phyloP scores from a whole-genome alignment of 2,113 vertebrate genomes.

The Elachura formosa region DNA sequence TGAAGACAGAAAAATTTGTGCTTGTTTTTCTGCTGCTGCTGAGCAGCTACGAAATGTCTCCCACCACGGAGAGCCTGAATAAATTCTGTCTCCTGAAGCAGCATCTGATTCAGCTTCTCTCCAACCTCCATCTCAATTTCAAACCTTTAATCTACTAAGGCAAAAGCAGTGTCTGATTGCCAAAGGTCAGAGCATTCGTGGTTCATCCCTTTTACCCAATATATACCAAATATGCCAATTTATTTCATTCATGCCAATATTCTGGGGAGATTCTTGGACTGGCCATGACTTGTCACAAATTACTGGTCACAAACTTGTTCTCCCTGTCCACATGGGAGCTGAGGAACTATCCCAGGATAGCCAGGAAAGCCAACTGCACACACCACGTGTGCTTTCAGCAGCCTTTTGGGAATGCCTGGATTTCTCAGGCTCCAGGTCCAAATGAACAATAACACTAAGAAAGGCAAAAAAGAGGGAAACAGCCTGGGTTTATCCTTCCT shows the following conservation, averaged over 20 bases:
- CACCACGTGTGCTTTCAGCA: rapidly evolving
- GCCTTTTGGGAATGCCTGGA: neutral
- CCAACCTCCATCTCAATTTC: neutral
- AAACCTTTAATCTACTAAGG: neutral
- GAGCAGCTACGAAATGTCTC: constrained; percentile 13
- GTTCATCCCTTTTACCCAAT: neutral
- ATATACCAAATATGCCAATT: neutral
- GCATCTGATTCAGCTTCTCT: neutral
- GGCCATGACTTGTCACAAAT: neutral
- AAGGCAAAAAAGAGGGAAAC: neutral
- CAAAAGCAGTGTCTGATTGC: neutral
- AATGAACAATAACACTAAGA: neutral
- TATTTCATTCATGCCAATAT: neutral
- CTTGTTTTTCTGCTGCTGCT: constrained; percentile 8
- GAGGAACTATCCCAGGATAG: neutral
- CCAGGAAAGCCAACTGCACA: neutral
- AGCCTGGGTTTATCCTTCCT: neutral
- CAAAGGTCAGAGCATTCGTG: rapidly evolving
- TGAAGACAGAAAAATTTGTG: neutral
- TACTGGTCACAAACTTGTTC: neutral
- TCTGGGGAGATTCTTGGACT: neutral
- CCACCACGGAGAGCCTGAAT: neutral
- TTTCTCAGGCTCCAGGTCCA: neutral
- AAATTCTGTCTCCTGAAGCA: neutral
- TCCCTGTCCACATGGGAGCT: neutral